phyloP scores from a whole-genome alignment of 2,113 vertebrate species.

The Chloropsis hardwickii region DNA sequence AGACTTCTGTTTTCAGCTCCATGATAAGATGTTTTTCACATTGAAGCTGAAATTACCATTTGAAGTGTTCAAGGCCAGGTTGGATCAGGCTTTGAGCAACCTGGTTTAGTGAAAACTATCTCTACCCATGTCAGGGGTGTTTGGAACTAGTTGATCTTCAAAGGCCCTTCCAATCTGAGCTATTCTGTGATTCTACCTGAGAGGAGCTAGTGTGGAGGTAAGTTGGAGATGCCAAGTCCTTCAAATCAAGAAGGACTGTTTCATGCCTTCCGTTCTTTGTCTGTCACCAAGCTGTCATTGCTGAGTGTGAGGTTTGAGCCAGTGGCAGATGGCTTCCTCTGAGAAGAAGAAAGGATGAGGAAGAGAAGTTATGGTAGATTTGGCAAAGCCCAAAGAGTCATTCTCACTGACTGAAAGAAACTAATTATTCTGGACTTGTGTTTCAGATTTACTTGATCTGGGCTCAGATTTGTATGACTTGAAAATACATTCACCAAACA shows the following conservation, averaged over 20 bases:
- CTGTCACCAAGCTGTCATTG: background rate
- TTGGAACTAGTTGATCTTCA: background rate
- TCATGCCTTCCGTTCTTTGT: background rate
- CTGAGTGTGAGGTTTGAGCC: background rate
- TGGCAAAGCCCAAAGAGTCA: background rate
- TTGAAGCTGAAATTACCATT: background rate
- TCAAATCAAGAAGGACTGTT: fast-evolving
- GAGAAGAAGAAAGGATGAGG: background rate
- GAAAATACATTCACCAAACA: background rate
- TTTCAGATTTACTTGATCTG: background rate
- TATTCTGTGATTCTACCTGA: background rate
- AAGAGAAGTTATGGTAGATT: background rate
- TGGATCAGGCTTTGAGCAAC: background rate
- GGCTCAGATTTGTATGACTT: background rate
- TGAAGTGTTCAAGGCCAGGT: background rate
- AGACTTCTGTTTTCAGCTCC: background rate
- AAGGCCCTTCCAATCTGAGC: background rate
- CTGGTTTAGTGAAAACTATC: background rate
- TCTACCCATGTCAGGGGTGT: fast-evolving
- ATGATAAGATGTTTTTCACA: fast-evolving
- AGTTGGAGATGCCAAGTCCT: background rate
- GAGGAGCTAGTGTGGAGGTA: background rate
- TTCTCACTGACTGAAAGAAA: background rate
- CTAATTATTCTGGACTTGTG: background rate
- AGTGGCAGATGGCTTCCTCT: background rate